Percentiles rank a stretch among this genome's conserved stretches.
These are phyloP conservation scores for Alligator sinensis DNA, from an alignment of 2,113 vertebrate species.

Conservation along the genomic window DNA sequence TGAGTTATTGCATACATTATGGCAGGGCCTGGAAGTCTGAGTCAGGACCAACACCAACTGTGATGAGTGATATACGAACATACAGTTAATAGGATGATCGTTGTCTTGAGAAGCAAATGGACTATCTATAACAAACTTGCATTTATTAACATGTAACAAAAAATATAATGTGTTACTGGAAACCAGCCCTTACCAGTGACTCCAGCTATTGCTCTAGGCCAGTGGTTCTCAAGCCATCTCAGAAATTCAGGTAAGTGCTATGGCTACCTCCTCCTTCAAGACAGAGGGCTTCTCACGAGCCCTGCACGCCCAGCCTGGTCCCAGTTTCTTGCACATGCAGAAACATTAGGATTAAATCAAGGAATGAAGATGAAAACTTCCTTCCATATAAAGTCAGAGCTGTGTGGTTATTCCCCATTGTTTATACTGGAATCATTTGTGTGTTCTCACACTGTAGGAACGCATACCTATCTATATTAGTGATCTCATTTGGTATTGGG, in stretches of 20 bases:
- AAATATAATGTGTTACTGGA: background rate
- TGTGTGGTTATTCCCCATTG: background rate
- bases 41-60: background rate
- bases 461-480: accelerated
- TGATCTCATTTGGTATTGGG: background rate
- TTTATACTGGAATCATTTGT: background rate
- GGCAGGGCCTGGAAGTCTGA: background rate
- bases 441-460: accelerated
- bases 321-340: background rate
- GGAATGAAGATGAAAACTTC: background rate
- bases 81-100: background rate
- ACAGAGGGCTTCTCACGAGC: background rate
- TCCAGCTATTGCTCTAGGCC: background rate
- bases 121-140: background rate
- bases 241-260: too few relatives aligned
- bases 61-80: background rate
- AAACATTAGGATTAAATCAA: background rate
- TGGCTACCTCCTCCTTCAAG: background rate
- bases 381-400: background rate
- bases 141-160: background rate
- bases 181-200: background rate
- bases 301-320: background rate
- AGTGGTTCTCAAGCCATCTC: too few relatives aligned
- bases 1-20: background rate
- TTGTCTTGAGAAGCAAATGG: background rate